phyloP scores from a whole-genome alignment of 2,113 vertebrate species.

The Ia io region DNA sequence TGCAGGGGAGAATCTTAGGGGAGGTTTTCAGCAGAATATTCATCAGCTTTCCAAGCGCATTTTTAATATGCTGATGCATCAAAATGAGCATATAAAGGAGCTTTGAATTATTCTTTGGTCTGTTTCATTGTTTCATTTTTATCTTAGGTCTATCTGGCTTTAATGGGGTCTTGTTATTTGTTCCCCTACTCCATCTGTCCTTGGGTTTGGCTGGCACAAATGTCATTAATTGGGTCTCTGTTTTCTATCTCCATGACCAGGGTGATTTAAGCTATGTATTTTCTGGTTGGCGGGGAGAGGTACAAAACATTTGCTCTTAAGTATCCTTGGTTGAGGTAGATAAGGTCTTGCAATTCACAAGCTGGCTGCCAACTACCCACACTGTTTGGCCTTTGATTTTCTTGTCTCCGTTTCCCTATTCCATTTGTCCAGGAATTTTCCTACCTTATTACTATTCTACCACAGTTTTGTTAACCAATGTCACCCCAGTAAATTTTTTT shows the following conservation, averaged over 20 bases:
- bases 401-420: neutral
- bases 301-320: neutral
- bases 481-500: neutral
- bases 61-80: neutral
- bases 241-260: neutral
- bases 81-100: neutral
- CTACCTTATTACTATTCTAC: neutral
- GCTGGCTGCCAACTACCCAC: too few relatives aligned
- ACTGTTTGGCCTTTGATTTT: neutral
- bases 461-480: neutral
- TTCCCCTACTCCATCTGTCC: neutral
- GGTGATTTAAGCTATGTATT: neutral
- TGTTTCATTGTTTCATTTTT: neutral
- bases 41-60: neutral
- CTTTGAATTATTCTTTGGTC: neutral
- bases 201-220: neutral
- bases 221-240: neutral
- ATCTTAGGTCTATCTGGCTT: neutral
- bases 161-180: neutral
- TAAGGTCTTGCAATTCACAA: neutral
- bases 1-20: neutral
- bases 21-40: neutral
- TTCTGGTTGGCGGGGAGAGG: neutral
- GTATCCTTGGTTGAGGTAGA: neutral
- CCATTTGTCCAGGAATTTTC: neutral